phyloP scores from a whole-genome alignment of 1,140 invertebrate genomes.

The Drosophila mauritiana region DNA sequence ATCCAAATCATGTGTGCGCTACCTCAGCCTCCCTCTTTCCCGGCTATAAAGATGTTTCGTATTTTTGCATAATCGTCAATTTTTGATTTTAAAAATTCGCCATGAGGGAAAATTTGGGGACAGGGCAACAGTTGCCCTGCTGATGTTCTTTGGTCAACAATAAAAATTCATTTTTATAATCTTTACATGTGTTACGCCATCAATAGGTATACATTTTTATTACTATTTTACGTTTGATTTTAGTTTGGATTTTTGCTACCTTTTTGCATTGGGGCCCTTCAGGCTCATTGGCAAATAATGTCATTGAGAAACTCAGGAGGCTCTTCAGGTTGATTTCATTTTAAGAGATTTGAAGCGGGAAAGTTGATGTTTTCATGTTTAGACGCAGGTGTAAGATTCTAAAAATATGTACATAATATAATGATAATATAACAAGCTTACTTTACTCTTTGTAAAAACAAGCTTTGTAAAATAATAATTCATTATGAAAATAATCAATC shows the following conservation, averaged over 20 bases:
- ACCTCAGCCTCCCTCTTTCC: not conserved
- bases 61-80: slow-evolving; percentile 84
- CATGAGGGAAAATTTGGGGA: slow-evolving; percentile 4
- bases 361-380: not conserved
- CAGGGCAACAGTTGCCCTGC: slow-evolving; percentile 2
- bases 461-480: not conserved
- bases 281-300: slow-evolving; percentile 55
- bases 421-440: not conserved
- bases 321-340: slow-evolving; percentile 9
- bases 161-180: slow-evolving; percentile 83
- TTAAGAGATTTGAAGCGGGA: not conserved
- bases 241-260: slow-evolving; percentile 39
- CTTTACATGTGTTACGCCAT: slow-evolving; percentile 70
- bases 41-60: slow-evolving; percentile 61
- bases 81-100: slow-evolving; percentile 76
- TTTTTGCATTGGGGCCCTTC: slow-evolving; percentile 2
- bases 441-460: not conserved
- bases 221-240: slow-evolving; percentile 78
- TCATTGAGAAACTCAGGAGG: slow-evolving; percentile 18
- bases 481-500: not conserved
- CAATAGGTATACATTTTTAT: slow-evolving; percentile 76
- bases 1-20: slow-evolving; percentile 58
- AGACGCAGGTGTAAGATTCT: too few species aligned
- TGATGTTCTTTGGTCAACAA: slow-evolving; percentile 63
- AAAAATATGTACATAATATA: too few species aligned